phyloP scores from a whole-genome alignment of 2,797 vertebrate genomes.

The Staurois parvus region DNA sequence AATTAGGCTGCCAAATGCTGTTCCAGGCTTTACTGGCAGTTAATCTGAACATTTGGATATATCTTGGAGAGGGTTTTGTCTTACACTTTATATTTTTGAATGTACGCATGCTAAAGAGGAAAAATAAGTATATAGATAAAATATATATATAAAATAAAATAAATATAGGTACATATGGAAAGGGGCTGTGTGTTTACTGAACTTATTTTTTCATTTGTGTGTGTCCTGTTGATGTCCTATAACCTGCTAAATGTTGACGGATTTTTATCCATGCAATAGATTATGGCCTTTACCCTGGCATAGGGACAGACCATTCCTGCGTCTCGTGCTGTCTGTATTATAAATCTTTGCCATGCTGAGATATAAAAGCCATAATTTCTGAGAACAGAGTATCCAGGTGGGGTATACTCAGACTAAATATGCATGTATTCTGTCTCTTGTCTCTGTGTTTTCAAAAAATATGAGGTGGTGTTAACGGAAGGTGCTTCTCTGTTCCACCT shows the following conservation, averaged over 20 bases:
- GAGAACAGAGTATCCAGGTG: slow-evolving; percentile 28
- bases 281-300: slow-evolving; percentile 32
- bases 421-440: slow-evolving; percentile 59
- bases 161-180: slow-evolving; percentile 43
- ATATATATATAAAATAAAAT: slow-evolving; percentile 31
- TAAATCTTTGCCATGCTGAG: slow-evolving; percentile 58
- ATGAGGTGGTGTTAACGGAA: slow-evolving; percentile 11
- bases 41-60: slow-evolving; percentile 18
- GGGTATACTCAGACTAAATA: slow-evolving; percentile 55
- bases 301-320: slow-evolving; percentile 19
- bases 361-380: slow-evolving; percentile 62
- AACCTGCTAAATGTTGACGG: slow-evolving; percentile 52
- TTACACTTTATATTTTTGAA: slow-evolving; percentile 53
- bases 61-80: slow-evolving; percentile 5
- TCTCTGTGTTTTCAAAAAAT: slow-evolving; percentile 50
- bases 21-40: slow-evolving; percentile 26
- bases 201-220: slow-evolving; percentile 42
- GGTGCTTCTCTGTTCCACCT: slow-evolving; percentile 62
- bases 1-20: background rate
- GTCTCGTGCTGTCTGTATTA: slow-evolving; percentile 55
- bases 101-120: slow-evolving; percentile 55
- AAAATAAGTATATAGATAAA: slow-evolving; percentile 32
- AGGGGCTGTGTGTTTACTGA: slow-evolving; percentile 29
- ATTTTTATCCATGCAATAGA: slow-evolving; percentile 58
- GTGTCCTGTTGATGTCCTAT: slow-evolving; percentile 51